phyloP scores from a whole-genome alignment of 2,797 vertebrate species.

The Muraenolepis orangiensis region DNA sequence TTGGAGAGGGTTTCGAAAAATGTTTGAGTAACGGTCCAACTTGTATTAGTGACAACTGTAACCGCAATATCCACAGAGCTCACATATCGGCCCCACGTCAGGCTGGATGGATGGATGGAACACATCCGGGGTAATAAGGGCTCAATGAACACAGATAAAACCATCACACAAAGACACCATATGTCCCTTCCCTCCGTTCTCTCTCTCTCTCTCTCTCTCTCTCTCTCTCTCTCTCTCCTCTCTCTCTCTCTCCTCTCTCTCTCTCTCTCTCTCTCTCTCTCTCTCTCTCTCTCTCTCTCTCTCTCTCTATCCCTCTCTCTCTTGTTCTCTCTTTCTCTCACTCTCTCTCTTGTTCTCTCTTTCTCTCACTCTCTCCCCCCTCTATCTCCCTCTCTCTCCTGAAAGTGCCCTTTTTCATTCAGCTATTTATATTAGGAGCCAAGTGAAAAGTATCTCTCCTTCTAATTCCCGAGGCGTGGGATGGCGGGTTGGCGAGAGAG shows the following conservation, averaged over 20 bases:
- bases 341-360: constrained; percentile 17
- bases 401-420: constrained; percentile 23
- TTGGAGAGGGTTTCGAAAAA: neutral
- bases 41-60: neutral
- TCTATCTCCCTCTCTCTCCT: constrained; percentile 16
- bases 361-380: neutral
- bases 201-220: neutral
- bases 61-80: neutral
- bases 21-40: neutral
- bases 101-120: neutral
- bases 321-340: neutral
- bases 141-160: neutral
- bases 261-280: neutral
- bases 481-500: neutral
- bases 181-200: constrained; percentile 39
- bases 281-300: constrained; percentile 14
- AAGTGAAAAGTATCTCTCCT: constrained; percentile 18
- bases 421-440: constrained; percentile 2
- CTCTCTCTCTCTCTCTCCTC: constrained; percentile 14
- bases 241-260: constrained; percentile 18
- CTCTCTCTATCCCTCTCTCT: too few species aligned
- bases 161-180: too few species aligned
- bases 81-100: neutral
- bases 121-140: neutral
- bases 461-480: neutral